phyloP scores from a whole-genome alignment of 2,113 vertebrate genomes.

The Gambusia affinis region DNA sequence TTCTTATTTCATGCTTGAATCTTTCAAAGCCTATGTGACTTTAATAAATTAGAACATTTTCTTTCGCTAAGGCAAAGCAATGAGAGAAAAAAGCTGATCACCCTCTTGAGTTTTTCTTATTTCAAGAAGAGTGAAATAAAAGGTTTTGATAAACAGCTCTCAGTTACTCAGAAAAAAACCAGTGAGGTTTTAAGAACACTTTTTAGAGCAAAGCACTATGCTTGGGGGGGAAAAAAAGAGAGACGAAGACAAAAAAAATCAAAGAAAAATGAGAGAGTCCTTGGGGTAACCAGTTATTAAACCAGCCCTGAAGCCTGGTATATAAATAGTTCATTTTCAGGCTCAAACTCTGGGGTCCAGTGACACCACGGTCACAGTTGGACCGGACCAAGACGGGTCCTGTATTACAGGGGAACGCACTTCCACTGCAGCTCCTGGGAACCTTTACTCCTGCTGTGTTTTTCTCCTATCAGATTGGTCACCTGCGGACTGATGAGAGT shows the following conservation, averaged over 20 bases:
- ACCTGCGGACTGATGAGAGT: not conserved
- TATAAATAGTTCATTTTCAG: slow-evolving; percentile 4
- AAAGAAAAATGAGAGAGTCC: not conserved
- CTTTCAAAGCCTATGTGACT: no score
- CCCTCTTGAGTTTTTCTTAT: not conserved
- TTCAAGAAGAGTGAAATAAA: not conserved
- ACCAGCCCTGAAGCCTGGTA: not conserved
- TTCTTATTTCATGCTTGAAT: no score
- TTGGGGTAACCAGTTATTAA: not conserved
- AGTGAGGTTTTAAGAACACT: not conserved
- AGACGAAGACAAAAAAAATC: no score
- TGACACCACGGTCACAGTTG: not conserved
- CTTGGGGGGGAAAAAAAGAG: not conserved
- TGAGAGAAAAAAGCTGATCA: not conserved
- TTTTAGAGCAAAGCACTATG: not conserved
- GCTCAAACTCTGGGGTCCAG: not conserved
- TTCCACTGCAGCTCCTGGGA: not conserved
- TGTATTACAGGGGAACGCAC: not conserved
- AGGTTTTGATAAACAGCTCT: not conserved
- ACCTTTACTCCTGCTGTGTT: not conserved
- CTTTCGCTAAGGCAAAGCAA: not conserved
- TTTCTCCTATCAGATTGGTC: not conserved
- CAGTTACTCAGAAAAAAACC: not conserved
- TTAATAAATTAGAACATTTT: no score
- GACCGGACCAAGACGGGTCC: not conserved